Conservation (phyloP, 2,113 vertebrate genomes). For the Podiceps cristatus region DNA sequence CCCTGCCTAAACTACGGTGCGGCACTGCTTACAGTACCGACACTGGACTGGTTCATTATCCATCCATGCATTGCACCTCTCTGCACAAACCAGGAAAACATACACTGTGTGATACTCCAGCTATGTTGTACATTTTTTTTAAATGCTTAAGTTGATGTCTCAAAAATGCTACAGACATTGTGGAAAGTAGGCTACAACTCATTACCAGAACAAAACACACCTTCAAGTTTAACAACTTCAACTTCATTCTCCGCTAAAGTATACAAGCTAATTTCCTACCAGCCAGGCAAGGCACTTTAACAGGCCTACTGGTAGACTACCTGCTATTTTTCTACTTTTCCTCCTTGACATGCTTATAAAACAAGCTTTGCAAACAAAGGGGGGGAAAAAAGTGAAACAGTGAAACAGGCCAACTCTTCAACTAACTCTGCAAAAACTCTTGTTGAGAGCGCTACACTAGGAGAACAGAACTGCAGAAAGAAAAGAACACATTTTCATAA, state of each 20-base stretch:
- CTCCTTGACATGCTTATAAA: neutral
- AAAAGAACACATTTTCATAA: neutral
- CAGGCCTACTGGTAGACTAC: neutral
- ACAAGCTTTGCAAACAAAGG: neutral
- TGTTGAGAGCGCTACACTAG: neutral
- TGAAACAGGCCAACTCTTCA: neutral
- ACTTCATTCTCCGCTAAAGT: neutral
- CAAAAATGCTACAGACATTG: neutral
- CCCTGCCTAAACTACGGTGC: neutral
- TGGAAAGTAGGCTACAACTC: neutral
- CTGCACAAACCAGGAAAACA: neutral
- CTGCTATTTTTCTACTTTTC: neutral
- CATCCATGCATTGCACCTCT: fast-evolving
- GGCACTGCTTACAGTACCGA: neutral
- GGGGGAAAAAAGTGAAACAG: neutral
- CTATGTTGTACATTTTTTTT: neutral
- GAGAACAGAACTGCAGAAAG: neutral
- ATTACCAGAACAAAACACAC: neutral
- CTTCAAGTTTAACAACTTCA: neutral
- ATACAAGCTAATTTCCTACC: neutral
- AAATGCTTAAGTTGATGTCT: neutral
- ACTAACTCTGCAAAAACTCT: neutral
- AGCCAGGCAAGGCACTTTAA: neutral
- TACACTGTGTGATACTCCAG: neutral
- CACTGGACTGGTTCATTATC: fast-evolving